Percentiles rank a stretch among this genome's conserved stretches.
Evolutionary conservation across 2,113 vertebrate genomes (phyloP).

Genomic region (Neotragus moschatus): DNA sequence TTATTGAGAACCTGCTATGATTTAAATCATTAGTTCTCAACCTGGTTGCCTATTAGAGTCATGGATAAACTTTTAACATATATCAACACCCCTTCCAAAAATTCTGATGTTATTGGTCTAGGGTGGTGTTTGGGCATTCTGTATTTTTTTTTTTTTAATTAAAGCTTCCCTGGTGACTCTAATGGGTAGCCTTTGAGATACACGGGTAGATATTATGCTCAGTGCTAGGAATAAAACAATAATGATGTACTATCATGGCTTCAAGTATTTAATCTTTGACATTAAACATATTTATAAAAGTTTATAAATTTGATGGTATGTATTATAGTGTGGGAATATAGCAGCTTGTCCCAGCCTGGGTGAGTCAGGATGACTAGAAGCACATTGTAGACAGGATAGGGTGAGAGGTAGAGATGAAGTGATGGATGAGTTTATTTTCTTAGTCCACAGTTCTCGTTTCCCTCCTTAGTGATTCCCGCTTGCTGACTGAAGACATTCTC

Average conservation of each 20-base stretch:
- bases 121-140: background rate
- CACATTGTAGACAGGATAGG: background rate
- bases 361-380: background rate
- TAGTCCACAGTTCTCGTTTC: background rate
- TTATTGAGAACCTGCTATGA: background rate
- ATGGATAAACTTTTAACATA: conserved; percentile 21
- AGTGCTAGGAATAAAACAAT: background rate
- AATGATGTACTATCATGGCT: background rate
- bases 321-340: background rate
- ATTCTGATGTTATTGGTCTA: background rate
- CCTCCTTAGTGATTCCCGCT: background rate
- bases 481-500: background rate
- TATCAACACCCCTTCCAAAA: background rate
- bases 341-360: background rate
- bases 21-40: conserved; percentile 18
- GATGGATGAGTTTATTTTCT: background rate
- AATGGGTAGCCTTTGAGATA: background rate
- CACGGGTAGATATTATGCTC: background rate
- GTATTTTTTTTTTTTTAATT: background rate
- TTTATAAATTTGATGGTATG: background rate
- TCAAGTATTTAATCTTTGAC: conserved; percentile 36
- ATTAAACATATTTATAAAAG: conserved; percentile 37
- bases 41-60: background rate
- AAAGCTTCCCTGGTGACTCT: conserved; percentile 25
- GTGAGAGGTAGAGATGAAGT: background rate